Evolutionary conservation across 1,140 invertebrate genomes (phyloP).

Genomic region (Diorhabda sublineata): DNA sequence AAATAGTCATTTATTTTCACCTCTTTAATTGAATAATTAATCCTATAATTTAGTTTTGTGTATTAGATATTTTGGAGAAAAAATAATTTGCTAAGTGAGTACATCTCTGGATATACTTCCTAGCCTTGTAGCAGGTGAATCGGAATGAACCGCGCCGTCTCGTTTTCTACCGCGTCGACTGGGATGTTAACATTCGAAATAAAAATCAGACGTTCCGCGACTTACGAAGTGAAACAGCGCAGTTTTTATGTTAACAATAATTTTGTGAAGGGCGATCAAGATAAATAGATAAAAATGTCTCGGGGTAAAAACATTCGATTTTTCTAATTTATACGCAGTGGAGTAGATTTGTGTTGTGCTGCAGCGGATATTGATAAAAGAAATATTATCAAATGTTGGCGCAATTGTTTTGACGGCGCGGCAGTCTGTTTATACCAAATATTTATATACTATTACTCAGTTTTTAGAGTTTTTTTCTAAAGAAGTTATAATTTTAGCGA

Average conservation of each 20-base stretch:
- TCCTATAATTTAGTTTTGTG: too few relatives aligned
- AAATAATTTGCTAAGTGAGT: not conserved
- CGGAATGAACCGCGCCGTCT: constrained; percentile 9
- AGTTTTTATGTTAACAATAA: too few relatives aligned
- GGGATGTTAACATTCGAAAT: not conserved
- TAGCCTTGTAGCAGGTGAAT: constrained; percentile 16
- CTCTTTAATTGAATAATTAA: too few relatives aligned
- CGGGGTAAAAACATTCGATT: too few relatives aligned
- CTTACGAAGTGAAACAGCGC: not conserved
- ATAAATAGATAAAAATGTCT: too few relatives aligned
- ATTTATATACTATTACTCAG: not conserved
- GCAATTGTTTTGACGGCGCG: constrained; percentile 16
- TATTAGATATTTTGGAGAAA: not conserved
- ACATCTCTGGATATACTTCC: not conserved
- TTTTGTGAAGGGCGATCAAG: too few relatives aligned
- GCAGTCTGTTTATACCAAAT: constrained; percentile 13
- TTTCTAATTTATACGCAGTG: too few relatives aligned
- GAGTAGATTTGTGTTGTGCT: not conserved
- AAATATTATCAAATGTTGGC: not conserved
- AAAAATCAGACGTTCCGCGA: constrained; percentile 10
- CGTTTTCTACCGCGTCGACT: constrained; percentile 1
- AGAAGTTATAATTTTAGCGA: too few relatives aligned
- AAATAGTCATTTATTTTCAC: too few relatives aligned
- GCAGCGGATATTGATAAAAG: not conserved
- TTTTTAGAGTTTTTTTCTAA: too few relatives aligned